Base-by-base conservation (phyloP, 2,113 vertebrate species). In the Craseonycteris thonglongyai region DNA sequence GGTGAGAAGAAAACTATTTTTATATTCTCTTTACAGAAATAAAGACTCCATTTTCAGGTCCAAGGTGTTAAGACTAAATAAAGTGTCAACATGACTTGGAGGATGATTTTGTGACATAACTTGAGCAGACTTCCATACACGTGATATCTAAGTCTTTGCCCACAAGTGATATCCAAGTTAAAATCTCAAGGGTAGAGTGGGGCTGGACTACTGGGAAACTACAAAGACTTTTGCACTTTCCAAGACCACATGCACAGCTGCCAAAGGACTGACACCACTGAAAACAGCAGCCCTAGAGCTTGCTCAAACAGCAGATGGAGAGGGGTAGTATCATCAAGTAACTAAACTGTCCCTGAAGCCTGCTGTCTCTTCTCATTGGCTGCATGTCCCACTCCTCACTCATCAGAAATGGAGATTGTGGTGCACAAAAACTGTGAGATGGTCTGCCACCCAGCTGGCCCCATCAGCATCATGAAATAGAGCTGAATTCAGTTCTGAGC, bases 361-460 rank as follows among this genome's bases (percentile, higher is more conserved):
- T 21, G 15, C 80, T 85, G 92, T 85, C 72, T 26, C 59, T 63
- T 66, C 42, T 35, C 42, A 1, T 1, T 12, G 11, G 71, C 93
- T 71, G 24, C 42, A 51, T 4, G 47, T 42, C 56, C 71, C 58
- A 13, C 28, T 59, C 49, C 66, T 30, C 15, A 42, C 35, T 74
- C 61, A 12, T n/a, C 28, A 11, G 51, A 76, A 33, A 58, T 40
- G 15, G 1, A 47, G 79, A 28, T 84, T 33, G 21, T 3, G 10
- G 54, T 2, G 19, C 40, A 91, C 78, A 86, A 88, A 95, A 45
- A 68, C 86, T 35, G 58, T 3, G 12, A 35, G n/a, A 4, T 0
- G 15, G 30, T 12, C 28, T 9, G 49, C 42, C 68, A 28, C 81
- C 88, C 94, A 93, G 79, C 95, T 94, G 94, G 89, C 80, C 24